Conservation (phyloP, 2,888 invertebrate genomes). For the Magallana nippona region DNA sequence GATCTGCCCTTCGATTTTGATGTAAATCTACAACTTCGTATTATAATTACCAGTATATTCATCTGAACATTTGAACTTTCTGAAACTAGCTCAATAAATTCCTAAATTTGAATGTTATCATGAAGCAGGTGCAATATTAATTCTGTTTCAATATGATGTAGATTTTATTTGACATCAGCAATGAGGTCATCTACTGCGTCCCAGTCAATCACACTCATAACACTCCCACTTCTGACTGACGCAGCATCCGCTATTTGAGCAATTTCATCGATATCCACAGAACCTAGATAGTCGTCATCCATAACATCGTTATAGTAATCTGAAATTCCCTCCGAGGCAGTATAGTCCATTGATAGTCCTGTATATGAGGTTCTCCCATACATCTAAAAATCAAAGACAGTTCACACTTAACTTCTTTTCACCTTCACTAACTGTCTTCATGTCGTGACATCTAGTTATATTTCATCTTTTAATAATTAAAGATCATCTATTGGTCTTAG, state of each 20-base stretch:
- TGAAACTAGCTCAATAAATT: too few species aligned
- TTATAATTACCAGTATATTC: too few species aligned
- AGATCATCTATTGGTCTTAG: too few species aligned
- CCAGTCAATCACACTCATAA: conserved; percentile 78
- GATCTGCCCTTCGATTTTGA: too few species aligned
- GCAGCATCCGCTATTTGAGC: conserved; percentile 69
- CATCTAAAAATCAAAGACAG: neutral
- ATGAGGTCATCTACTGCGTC: conserved; percentile 76
- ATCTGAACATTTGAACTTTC: too few species aligned
- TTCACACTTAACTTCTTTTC: too few species aligned
- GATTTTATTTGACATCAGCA: conserved; percentile 62
- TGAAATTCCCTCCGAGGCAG: conserved; percentile 66
- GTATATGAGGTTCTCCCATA: conserved; percentile 8
- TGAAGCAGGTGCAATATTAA: too few species aligned
- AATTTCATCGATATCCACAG: conserved; percentile 74
- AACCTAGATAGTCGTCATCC: conserved; percentile 67
- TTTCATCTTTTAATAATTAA: too few species aligned
- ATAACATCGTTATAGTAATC: conserved; percentile 74
- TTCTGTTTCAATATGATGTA: neutral
- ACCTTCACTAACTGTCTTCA: too few species aligned
- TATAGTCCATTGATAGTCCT: conserved; percentile 53
- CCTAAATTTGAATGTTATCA: too few species aligned
- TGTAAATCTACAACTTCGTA: too few species aligned
- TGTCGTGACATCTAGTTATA: too few species aligned
- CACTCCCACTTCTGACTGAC: conserved; percentile 73